phyloP scores from a whole-genome alignment of 2,888 invertebrate species.

The Hermaeophaga mercurialis region DNA sequence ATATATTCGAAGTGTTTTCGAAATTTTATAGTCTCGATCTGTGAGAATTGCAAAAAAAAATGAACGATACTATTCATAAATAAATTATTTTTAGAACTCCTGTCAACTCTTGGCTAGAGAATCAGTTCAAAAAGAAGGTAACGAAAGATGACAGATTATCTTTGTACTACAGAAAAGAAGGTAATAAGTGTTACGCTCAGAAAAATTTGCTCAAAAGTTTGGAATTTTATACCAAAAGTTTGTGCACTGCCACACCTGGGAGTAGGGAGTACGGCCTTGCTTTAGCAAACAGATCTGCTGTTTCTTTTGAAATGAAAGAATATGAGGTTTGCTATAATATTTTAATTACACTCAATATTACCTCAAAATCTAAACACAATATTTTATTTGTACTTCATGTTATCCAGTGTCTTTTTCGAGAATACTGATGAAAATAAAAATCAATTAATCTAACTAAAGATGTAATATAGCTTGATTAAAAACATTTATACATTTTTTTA shows the following conservation, averaged over 20 bases:
- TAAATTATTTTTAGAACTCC: conserved; percentile 47
- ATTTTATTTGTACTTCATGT: no score
- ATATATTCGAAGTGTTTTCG: conserved; percentile 48
- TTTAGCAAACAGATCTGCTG: conserved; percentile 72
- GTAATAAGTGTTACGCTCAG: conserved; percentile 65
- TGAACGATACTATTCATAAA: neutral
- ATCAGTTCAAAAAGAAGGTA: conserved; percentile 47
- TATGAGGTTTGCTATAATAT: conserved; percentile 61
- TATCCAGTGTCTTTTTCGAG: no score
- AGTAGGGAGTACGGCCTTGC: conserved; percentile 66
- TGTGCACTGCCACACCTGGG: conserved; percentile 63
- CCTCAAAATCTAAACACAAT: no score
- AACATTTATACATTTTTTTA: conserved; percentile 46
- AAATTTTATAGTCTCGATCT: conserved; percentile 47
- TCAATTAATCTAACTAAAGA: no score
- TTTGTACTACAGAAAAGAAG: conserved; percentile 56
- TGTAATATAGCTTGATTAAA: no score
- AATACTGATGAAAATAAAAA: no score
- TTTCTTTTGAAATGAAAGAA: conserved; percentile 64
- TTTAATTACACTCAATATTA: no score
- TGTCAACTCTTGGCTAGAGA: conserved; percentile 51
- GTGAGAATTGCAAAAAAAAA: conserved; percentile 39
- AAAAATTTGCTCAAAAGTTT: conserved; percentile 62
- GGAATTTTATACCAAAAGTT: conserved; percentile 66
- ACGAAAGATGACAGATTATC: conserved; percentile 52